Evolutionary conservation across 2,113 vertebrate species (phyloP).

Genomic region (Sphaerodactylus townsendi): DNA sequence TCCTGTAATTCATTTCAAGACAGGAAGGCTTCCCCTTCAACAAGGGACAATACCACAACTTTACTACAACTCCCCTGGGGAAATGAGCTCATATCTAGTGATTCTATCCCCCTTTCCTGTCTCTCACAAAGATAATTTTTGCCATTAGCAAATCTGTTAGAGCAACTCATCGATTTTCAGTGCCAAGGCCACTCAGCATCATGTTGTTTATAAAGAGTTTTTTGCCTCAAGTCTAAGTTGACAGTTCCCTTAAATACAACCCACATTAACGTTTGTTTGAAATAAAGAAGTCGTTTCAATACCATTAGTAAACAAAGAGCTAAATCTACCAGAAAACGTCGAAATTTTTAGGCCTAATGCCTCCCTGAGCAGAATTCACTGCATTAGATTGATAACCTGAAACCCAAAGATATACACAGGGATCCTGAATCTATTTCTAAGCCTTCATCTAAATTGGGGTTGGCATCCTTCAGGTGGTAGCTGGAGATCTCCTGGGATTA

Average conservation of each 20-base stretch:
- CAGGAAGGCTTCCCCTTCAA: slow-evolving; percentile 15
- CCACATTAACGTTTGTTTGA: neutral
- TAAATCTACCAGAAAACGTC: neutral
- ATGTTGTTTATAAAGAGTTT: neutral
- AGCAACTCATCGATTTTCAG: slow-evolving; percentile 13
- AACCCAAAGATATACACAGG: neutral
- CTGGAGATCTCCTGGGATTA: too few relatives aligned
- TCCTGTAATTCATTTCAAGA: slow-evolving; percentile 34
- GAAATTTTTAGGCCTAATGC: neutral
- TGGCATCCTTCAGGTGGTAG: too few relatives aligned
- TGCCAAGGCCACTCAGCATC: neutral
- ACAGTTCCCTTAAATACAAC: neutral
- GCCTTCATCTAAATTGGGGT: too few relatives aligned
- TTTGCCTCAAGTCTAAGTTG: neutral
- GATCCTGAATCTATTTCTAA: neutral
- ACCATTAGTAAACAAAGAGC: neutral
- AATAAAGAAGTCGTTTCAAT: slow-evolving; percentile 1
- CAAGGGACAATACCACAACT: slow-evolving; percentile 11
- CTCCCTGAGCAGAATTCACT: neutral
- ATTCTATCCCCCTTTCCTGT: slow-evolving; percentile 1
- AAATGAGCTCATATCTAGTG: slow-evolving; percentile 4
- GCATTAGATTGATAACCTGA: neutral
- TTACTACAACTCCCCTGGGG: slow-evolving; percentile 23
- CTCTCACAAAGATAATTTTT: slow-evolving; percentile 17
- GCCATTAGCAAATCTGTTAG: slow-evolving; percentile 11